Conservation (phyloP, 1,140 invertebrate species). For the Macrocentrus cingulum region DNA sequence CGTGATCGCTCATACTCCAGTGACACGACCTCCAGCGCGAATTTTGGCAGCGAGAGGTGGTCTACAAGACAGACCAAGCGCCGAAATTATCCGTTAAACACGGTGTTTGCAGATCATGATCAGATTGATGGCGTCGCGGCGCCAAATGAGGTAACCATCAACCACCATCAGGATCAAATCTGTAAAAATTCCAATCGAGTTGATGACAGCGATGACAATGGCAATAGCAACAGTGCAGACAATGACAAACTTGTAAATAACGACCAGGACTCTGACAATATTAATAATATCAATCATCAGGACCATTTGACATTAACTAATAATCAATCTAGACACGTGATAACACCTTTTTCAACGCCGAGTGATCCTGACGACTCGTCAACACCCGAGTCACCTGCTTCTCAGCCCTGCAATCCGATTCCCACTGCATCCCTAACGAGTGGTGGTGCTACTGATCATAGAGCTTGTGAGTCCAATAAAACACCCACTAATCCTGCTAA, state of each 20-base stretch:
- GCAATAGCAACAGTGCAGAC: conserved; percentile 26
- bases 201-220: conserved; percentile 24
- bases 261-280: neutral
- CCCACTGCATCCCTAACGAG: conserved; percentile 8
- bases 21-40: conserved; percentile 1
- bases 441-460: conserved; percentile 30
- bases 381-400: neutral
- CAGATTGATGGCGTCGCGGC: conserved; percentile 34
- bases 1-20: conserved; percentile 37
- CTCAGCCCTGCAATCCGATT: neutral
- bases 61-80: conserved; percentile 19
- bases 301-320: conserved; percentile 10
- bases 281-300: conserved; percentile 12
- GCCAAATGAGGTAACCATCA: conserved; percentile 42
- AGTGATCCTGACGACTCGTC: neutral
- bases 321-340: neutral
- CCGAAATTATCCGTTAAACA: conserved; percentile 26
- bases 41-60: conserved; percentile 10
- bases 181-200: conserved; percentile 8
- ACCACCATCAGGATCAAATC: conserved; percentile 1
- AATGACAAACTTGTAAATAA: conserved; percentile 2
- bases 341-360: neutral
- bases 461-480: conserved; percentile 18
- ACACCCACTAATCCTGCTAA: conserved; percentile 35
- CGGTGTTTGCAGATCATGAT: conserved; percentile 36